Evolutionary conservation across 2,797 vertebrate species (phyloP).

Genomic region (Nannoperca obscura): DNA sequence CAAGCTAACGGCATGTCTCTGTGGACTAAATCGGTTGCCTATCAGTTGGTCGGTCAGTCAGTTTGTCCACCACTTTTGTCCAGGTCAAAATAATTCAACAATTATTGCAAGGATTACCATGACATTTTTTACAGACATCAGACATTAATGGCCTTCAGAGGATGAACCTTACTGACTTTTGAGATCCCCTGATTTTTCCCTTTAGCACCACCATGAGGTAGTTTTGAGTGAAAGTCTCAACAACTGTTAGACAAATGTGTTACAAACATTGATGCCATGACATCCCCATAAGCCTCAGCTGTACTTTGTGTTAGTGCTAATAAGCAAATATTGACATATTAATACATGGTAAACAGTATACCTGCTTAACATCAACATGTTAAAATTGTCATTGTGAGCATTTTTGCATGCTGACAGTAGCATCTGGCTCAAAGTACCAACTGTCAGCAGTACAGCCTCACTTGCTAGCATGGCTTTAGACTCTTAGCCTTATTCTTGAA

Average conservation of each 20-base stretch:
- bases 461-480: not conserved
- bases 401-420: not conserved
- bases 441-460: not conserved
- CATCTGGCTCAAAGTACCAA: not conserved
- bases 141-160: no score
- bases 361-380: not conserved
- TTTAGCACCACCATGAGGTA: no score
- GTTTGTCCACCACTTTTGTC: not conserved
- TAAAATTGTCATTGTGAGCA: not conserved
- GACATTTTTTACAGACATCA: no score
- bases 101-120: no score
- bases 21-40: no score
- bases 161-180: no score
- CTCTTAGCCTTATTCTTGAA: not conserved
- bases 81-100: not conserved
- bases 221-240: no score
- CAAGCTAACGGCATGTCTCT: not conserved
- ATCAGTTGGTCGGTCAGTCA: not conserved
- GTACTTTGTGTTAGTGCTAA: not conserved
- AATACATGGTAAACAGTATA: not conserved
- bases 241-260: no score
- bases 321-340: slow-evolving; percentile 1
- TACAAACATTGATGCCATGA: not conserved
- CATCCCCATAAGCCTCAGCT: not conserved
- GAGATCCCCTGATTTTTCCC: no score